Percentiles rank a stretch among this genome's conserved stretches.
phyloP scores from a whole-genome alignment of 2,888 invertebrate genomes.

The Amblyjoppa proteus region DNA sequence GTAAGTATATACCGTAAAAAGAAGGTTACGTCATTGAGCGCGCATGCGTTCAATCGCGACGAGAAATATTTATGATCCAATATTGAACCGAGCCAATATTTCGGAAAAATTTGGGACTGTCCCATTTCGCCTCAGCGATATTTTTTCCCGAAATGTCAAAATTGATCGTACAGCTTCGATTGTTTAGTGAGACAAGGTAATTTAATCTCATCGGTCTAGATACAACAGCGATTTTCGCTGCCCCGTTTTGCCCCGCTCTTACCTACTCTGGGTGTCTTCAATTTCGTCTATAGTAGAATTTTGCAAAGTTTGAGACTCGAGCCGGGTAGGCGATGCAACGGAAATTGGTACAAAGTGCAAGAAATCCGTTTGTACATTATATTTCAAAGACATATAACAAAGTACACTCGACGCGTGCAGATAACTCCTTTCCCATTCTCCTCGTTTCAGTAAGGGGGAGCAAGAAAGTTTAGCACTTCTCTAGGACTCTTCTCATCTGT shows the following conservation, averaged over 20 bases:
- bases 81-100: too few species aligned
- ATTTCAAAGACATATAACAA: constrained; percentile 6
- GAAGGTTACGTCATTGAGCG: too few species aligned
- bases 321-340: not conserved
- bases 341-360: constrained; percentile 36
- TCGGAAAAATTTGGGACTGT: too few species aligned
- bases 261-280: not conserved
- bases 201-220: too few species aligned
- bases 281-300: not conserved
- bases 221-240: not conserved
- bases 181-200: too few species aligned
- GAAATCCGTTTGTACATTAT: constrained; percentile 24
- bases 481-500: not conserved
- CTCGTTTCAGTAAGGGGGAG: not conserved
- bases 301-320: not conserved
- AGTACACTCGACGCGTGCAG: constrained; percentile 17
- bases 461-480: constrained; percentile 59
- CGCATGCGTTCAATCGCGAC: too few species aligned
- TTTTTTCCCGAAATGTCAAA: too few species aligned
- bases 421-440: constrained; percentile 8
- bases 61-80: too few species aligned
- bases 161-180: too few species aligned
- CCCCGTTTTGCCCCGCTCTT: too few species aligned
- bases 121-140: too few species aligned
- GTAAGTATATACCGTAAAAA: too few species aligned